Conservation (phyloP, 2,888 invertebrate genomes). For the Macrophya annulata region DNA sequence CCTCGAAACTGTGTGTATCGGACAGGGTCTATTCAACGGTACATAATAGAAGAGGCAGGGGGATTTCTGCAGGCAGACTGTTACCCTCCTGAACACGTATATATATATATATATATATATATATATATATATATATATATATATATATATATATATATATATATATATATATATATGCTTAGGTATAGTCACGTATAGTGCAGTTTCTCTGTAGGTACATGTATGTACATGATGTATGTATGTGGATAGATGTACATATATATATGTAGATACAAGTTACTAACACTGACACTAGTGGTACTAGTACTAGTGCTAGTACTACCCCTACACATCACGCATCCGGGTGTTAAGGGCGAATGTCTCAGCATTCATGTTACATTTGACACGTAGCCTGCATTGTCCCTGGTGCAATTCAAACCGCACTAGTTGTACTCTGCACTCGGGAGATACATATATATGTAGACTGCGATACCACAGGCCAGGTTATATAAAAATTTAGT, state of each 20-base stretch:
- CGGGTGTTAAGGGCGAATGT: constrained; percentile 47
- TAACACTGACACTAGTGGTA: background rate
- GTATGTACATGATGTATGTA: background rate
- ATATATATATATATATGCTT: no score
- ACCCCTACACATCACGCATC: background rate
- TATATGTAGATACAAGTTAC: background rate
- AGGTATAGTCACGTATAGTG: background rate
- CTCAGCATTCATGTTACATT: constrained; percentile 48
- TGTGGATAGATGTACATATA: background rate
- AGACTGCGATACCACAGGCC: background rate
- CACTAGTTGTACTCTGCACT: constrained; percentile 11
- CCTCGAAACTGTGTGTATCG: constrained; percentile 36
- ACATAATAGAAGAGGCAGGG: constrained; percentile 30
- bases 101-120: no score
- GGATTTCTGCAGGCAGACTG: constrained; percentile 37
- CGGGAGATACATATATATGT: background rate
- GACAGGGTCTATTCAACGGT: constrained; percentile 42
- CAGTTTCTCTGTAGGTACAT: background rate
- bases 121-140: no score
- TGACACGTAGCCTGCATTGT: constrained; percentile 47
- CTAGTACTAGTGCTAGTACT: background rate
- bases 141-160: no score
- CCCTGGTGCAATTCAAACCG: constrained; percentile 26
- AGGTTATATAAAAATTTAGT: no score
- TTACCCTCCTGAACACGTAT: background rate